Evolutionary conservation across 2,888 invertebrate genomes (phyloP), one percentile per base, ranked within the genome.

Genomic region (Lacanobia oleracea): DNA sequence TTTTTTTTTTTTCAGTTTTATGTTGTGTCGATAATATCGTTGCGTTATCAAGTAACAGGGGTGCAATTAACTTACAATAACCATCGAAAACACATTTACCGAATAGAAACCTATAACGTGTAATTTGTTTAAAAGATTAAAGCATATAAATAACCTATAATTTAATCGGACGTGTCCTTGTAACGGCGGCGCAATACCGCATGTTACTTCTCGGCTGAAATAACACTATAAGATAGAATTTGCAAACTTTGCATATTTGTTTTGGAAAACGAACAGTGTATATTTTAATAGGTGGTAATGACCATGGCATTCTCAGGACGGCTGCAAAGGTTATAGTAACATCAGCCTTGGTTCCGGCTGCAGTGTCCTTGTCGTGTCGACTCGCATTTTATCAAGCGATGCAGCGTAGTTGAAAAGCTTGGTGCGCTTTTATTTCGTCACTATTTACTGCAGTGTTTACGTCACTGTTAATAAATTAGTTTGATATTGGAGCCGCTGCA

Each of bases 331-430:
- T 72, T 72, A 71, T 60, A 64, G 53, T 59, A 27, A 57, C 37
- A 64, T 48, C 68, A 81, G 78, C 86, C 84, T 86, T 85, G 64
- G 68, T 73, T 76, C 48, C 67, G 75, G 72, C 78, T 77, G 85
- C 80, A 82, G 66, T 81, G 88, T 86, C 88, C 88, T 88, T 88
- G 88, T 59, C 75, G 80, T 83, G 81, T 71, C 64, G 67, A n/a
- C 74, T 65, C 75, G 73, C 82, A 83, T 79, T 86, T 86, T 77
- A 81, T 73, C 63, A 56, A 67, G n/a, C 66, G 33, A 6, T 77
- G 72, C 77, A 76, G 65, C 33, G 57, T 21, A 74, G 37, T 68
- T 64, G 57, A 77, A 70, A 81, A 87, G 16, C 53, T 64, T 66
- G 53, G 73, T 74, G 67, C 40, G 48, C 45, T 84, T 82, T 64